phyloP scores from a whole-genome alignment of 2,113 vertebrate species.

The Pyrgilauda ruficollis region DNA sequence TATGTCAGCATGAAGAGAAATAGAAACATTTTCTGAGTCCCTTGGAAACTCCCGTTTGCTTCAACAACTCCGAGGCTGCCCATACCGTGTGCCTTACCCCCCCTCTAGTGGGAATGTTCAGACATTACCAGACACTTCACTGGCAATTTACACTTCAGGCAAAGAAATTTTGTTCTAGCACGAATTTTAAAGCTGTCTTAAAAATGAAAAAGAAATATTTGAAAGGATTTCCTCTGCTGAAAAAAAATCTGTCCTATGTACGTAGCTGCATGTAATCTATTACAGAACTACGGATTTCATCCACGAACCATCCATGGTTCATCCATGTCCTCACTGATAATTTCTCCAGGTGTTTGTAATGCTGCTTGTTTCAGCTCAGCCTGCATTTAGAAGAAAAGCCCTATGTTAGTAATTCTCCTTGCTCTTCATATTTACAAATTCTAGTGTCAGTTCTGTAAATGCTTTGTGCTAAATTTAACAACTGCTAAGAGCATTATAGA shows the following conservation, averaged over 20 bases:
- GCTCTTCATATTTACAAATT: not conserved
- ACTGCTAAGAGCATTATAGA: not conserved
- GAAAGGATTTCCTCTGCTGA: not conserved
- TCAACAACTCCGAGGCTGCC: fast-evolving
- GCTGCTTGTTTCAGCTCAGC: not conserved
- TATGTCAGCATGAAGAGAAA: not conserved
- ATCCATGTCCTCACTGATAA: not conserved
- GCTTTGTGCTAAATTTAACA: not conserved
- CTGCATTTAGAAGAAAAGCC: not conserved
- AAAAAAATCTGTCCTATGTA: not conserved
- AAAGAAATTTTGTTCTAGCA: not conserved
- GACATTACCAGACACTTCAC: not conserved
- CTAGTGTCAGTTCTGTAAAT: not conserved
- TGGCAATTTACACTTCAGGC: not conserved
- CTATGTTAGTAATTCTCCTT: not conserved
- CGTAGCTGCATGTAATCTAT: not conserved
- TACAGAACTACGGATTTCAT: not conserved
- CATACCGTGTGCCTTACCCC: not conserved
- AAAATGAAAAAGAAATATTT: not conserved
- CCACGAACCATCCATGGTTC: not conserved
- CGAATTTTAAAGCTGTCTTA: not conserved
- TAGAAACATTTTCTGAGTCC: not conserved
- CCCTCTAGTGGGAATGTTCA: not conserved
- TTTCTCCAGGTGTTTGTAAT: not conserved
- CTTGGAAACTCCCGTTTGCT: not conserved